Evolutionary conservation across 2,797 vertebrate species (phyloP).

Genomic region (Melanotaenia nigrans): DNA sequence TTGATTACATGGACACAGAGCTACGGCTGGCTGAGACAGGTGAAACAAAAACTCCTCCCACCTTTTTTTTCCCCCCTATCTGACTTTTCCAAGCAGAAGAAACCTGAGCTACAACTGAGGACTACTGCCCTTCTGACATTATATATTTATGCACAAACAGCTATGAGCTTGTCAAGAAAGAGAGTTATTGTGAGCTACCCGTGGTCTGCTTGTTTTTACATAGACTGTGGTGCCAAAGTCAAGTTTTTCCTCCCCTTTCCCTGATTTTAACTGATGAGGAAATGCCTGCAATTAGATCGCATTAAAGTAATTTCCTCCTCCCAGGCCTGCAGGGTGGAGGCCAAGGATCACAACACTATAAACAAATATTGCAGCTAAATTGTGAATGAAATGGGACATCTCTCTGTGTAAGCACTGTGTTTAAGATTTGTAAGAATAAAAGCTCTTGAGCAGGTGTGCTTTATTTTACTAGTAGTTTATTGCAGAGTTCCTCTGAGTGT

Average conservation of each 20-base stretch:
- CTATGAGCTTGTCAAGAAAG: constrained; percentile 23
- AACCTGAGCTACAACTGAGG: constrained; percentile 60
- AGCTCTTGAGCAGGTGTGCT: background rate
- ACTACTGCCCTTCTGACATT: constrained; percentile 50
- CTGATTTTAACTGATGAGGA: constrained; percentile 53
- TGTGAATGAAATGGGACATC: constrained; percentile 9
- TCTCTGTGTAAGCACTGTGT: background rate
- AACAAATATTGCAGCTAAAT: constrained; percentile 36
- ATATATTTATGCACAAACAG: constrained; percentile 55
- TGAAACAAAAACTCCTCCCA: constrained; percentile 59
- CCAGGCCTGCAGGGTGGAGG: constrained; percentile 41
- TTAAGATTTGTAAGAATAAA: background rate
- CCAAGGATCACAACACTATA: constrained; percentile 27
- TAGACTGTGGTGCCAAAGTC: background rate
- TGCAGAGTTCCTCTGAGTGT: too few species aligned
- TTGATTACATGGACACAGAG: constrained; percentile 96
- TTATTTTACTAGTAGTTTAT: background rate
- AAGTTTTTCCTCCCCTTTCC: constrained; percentile 21
- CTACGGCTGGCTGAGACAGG: constrained; percentile 94
- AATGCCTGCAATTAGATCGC: constrained; percentile 65
- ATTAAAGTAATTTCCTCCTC: constrained; percentile 66
- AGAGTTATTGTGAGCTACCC: constrained; percentile 25
- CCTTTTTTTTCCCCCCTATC: constrained; percentile 14
- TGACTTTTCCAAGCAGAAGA: constrained; percentile 44
- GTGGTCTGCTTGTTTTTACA: constrained; percentile 14